A percentile compares a stretch with the other conserved stretches of the same genome.
Evolutionary conservation across 1,140 invertebrate genomes (phyloP).

Genomic region (Oreohelix idahoensis): DNA sequence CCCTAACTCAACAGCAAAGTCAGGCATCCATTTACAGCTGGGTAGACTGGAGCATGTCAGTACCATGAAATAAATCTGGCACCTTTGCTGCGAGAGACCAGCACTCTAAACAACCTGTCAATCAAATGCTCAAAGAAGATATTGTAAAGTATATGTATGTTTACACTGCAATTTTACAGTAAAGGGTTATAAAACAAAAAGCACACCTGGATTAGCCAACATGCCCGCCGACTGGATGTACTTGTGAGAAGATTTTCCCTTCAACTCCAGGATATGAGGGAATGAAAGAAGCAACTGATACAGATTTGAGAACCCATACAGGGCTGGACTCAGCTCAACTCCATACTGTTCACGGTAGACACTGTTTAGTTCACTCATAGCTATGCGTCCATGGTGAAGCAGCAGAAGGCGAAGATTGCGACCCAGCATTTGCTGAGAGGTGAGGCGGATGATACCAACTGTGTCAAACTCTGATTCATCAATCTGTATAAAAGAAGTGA

Average conservation of each 20-base stretch:
- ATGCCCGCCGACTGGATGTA: slow-evolving; percentile 53
- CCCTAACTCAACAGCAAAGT: too few relatives aligned
- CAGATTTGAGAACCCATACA: slow-evolving; percentile 77
- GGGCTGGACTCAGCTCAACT: slow-evolving; percentile 74
- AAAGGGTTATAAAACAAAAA: too few relatives aligned
- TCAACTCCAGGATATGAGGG: slow-evolving; percentile 75
- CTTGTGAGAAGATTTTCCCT: slow-evolving; percentile 64
- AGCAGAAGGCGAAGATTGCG: slow-evolving; percentile 77
- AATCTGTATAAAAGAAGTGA: slow-evolving; percentile 33
- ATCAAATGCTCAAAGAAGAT: too few relatives aligned
- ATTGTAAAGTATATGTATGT: too few relatives aligned
- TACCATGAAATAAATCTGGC: too few relatives aligned
- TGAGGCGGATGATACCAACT: slow-evolving; percentile 74
- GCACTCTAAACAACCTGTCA: too few relatives aligned
- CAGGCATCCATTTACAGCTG: too few relatives aligned
- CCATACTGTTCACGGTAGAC: slow-evolving; percentile 77
- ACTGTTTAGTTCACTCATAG: slow-evolving; percentile 75
- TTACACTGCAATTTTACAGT: too few relatives aligned
- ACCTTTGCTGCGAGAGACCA: too few relatives aligned
- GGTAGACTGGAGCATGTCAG: too few relatives aligned
- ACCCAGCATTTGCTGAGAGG: slow-evolving; percentile 77
- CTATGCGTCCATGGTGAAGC: slow-evolving; percentile 75
- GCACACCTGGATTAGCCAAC: slow-evolving; percentile 13
- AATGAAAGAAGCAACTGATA: slow-evolving; percentile 76
- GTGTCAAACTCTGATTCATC: slow-evolving; percentile 51